These are phyloP conservation scores for Carlito syrichta DNA, from an alignment of 2,113 vertebrate genomes.

Conservation along the genomic window DNA sequence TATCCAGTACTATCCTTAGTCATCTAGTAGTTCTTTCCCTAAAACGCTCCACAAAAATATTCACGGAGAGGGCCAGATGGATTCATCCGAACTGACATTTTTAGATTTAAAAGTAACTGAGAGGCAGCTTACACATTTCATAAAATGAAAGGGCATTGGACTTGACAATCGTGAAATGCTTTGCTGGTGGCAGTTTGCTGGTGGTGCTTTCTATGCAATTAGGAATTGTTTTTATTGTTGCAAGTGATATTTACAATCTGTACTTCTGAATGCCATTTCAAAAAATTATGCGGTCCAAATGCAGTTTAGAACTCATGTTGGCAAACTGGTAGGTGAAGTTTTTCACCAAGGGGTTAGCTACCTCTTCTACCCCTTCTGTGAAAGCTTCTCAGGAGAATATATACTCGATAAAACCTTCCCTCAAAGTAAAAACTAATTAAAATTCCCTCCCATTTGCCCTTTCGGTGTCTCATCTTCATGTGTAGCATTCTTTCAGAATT, in stretches of 20 bases:
- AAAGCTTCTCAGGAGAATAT: background rate
- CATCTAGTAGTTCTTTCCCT: slow-evolving; percentile 21
- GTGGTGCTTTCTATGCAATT: slow-evolving; percentile 57
- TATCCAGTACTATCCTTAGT: background rate
- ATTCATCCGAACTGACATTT: slow-evolving; percentile 52
- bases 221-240: slow-evolving; percentile 65
- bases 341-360: background rate
- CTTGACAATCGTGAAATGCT: slow-evolving; percentile 62
- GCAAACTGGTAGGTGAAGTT: slow-evolving; percentile 48
- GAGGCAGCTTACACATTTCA: slow-evolving; percentile 69
- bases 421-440: background rate
- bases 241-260: slow-evolving; percentile 64
- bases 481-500: background rate
- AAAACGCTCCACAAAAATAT: slow-evolving; percentile 56
- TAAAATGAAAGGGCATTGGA: slow-evolving; percentile 56
- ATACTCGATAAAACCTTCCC: background rate
- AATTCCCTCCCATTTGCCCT: background rate
- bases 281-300: slow-evolving; percentile 40
- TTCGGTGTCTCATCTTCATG: background rate
- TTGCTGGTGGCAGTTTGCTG: slow-evolving; percentile 69
- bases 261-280: slow-evolving; percentile 51
- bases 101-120: slow-evolving; percentile 62
- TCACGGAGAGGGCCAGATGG: slow-evolving; percentile 62
- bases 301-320: slow-evolving; percentile 42
- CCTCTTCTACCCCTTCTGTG: background rate